Evolutionary conservation across 2,113 vertebrate species (phyloP).

Genomic region (Pygoscelis antarcticus): DNA sequence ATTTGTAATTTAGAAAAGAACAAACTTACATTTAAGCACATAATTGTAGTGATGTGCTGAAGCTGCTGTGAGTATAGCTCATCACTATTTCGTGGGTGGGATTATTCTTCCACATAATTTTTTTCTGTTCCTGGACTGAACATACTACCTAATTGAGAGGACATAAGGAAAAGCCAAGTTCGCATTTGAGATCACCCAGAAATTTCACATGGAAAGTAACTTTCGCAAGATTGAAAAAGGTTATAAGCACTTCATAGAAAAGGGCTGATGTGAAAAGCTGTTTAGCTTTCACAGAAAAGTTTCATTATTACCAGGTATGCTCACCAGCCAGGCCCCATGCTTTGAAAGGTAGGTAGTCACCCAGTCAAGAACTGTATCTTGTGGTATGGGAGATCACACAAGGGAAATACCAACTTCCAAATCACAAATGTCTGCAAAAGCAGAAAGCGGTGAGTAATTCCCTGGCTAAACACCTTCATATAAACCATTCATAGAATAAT

Average conservation of each 20-base stretch:
- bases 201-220: neutral
- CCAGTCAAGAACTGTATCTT: neutral
- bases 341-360: neutral
- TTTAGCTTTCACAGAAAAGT: neutral
- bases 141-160: neutral
- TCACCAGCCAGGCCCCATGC: neutral
- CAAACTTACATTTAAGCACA: neutral
- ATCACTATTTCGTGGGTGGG: neutral
- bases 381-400: neutral
- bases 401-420: neutral
- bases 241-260: neutral
- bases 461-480: constrained; percentile 4
- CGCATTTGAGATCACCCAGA: neutral
- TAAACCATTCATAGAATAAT: neutral
- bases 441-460: neutral
- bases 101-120: neutral
- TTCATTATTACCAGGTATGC: neutral
- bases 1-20: neutral
- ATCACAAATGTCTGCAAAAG: neutral
- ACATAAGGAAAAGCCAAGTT: neutral
- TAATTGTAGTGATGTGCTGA: neutral
- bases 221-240: neutral
- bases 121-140: neutral
- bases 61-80: neutral
- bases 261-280: neutral